These are phyloP conservation scores for Malurus leucopterus DNA, from an alignment of 2,797 vertebrate genomes.

Conservation along the genomic window DNA sequence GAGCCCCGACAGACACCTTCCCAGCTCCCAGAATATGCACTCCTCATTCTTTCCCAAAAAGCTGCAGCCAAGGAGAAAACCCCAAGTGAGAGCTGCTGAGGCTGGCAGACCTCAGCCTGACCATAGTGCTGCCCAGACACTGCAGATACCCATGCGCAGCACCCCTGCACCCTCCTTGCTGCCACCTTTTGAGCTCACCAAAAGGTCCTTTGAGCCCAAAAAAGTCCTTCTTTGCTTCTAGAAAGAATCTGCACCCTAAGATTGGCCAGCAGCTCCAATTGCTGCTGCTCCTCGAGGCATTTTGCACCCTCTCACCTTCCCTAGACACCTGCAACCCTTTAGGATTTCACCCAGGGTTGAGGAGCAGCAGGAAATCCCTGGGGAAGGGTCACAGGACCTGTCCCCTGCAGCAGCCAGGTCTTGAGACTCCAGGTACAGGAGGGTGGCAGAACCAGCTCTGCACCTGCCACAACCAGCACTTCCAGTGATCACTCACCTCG, in stretches of 20 bases:
- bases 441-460: neutral
- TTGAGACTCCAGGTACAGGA: accelerated
- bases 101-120: neutral
- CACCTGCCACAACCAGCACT: neutral
- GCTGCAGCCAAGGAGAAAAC: neutral
- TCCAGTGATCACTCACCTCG: neutral
- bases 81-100: neutral
- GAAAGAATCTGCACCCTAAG: neutral
- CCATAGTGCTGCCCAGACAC: neutral
- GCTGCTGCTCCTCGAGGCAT: neutral
- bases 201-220: too few relatives aligned
- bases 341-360: neutral
- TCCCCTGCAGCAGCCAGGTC: neutral
- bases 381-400: neutral
- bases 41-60: neutral
- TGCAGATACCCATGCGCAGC: neutral
- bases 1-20: neutral
- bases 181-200: accelerated
- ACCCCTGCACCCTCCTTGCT: neutral
- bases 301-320: neutral
- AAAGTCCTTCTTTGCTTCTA: neutral
- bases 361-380: neutral
- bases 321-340: neutral
- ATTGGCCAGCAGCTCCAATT: neutral
- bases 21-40: neutral